Base-by-base conservation (phyloP, 2,113 vertebrate species). In the Sinocyclocheilus rhinocerous region DNA sequence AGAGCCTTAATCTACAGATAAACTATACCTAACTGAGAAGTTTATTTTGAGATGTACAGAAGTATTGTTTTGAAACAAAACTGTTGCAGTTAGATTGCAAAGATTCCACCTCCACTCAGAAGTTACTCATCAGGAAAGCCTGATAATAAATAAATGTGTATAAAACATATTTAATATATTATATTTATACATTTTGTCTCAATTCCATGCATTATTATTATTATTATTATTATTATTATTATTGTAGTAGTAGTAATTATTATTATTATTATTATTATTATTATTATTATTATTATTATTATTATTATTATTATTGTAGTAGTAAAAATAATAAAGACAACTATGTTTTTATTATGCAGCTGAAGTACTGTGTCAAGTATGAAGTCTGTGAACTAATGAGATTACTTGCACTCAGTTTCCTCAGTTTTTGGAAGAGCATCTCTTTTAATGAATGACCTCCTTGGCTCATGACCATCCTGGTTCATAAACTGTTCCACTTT, bases 391-490 rank as follows among this genome's bases (percentile, higher is more conserved):
- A 55, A 18, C 9, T 33, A 77, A 77, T 33, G 7, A 20, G 26
- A 77, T 77, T 55, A 55, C 13, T 77, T 76, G 0, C 75, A 50
- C 42, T 55, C n/a, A 10, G 48, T 77, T 77, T 77, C 6, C 48
- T 77, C 75, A 4, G 48, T 77, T 77, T 52, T 75, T 76, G 72
- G 42, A 76, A 75, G 72, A 75, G 42, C 42, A 48, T 76, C 48
- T 55, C 16, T 77, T 50, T 76, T 52, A 77, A 77, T 33, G 76
- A 77, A 77, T 33, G 48, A 55, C n/a, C 48, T 76, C 24, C 16
- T 77, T 77, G 26, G 48, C 50, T 77, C 76, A 55, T 48, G 72
- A 76, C 13, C 72, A 76, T 76, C n/a, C 2, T 75, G 39, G 72
- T 75, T 75, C 42, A 75, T 75, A 75, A 50, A 50, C 73, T 9